Evolutionary conservation across 2,888 invertebrate genomes (phyloP).

Genomic region (Brachyptera putata): DNA sequence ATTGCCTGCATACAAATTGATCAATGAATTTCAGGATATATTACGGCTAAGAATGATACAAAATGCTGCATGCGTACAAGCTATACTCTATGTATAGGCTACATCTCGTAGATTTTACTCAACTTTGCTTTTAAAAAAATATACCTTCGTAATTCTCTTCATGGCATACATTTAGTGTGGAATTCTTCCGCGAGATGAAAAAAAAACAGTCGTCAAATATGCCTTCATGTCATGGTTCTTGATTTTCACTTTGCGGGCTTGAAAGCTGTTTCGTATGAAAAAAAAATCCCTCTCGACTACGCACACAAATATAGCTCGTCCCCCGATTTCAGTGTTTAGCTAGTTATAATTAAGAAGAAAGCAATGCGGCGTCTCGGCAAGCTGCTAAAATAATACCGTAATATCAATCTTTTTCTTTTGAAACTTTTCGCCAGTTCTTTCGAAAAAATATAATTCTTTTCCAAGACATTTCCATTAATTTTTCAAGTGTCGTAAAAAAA

Average conservation of each 20-base stretch:
- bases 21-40: slow-evolving; percentile 18
- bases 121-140: slow-evolving; percentile 11
- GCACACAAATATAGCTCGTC: neutral
- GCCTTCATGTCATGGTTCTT: neutral
- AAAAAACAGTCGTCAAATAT: neutral
- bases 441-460: slow-evolving; percentile 13
- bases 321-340: neutral
- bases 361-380: slow-evolving; percentile 11
- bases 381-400: slow-evolving; percentile 22
- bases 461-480: slow-evolving; percentile 19
- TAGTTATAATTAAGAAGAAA: slow-evolving; percentile 21
- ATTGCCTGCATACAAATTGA: slow-evolving; percentile 15
- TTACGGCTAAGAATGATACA: slow-evolving; percentile 6
- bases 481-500: slow-evolving; percentile 21
- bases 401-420: slow-evolving; percentile 16
- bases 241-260: neutral
- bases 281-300: neutral
- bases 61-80: slow-evolving; percentile 15
- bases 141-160: neutral
- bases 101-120: slow-evolving; percentile 4
- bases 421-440: slow-evolving; percentile 17
- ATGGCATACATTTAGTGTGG: neutral
- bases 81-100: no score
- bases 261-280: neutral
- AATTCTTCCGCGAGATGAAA: neutral